A percentile compares a stretch with the other conserved stretches of the same genome.
Conservation (phyloP, 2,797 vertebrate species). For the Xenentodon cancila region DNA sequence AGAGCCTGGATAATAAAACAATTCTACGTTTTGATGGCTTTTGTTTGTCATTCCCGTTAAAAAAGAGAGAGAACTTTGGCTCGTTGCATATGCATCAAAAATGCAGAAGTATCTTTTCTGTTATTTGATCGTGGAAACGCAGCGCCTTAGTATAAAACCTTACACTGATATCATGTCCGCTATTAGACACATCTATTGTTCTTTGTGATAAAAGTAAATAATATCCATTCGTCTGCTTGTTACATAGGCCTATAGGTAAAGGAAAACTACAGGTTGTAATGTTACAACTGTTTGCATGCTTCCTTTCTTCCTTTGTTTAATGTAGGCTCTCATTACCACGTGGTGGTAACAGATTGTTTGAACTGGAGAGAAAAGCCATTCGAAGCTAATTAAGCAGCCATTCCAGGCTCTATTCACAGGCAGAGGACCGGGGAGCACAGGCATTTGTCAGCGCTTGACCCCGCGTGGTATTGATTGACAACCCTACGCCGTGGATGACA, state of each 20-base stretch:
- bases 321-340: constrained; percentile 92
- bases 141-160: background rate
- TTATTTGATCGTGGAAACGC: constrained; percentile 1
- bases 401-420: constrained; percentile 92
- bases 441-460: constrained; percentile 93
- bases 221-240: constrained; percentile 32
- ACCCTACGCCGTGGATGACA: constrained; percentile 78
- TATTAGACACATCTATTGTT: constrained; percentile 28
- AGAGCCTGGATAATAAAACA: constrained; percentile 9
- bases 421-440: constrained; percentile 89
- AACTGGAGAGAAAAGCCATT: constrained; percentile 96
- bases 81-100: constrained; percentile 11
- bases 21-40: constrained; percentile 26
- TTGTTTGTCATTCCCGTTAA: constrained; percentile 22
- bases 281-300: constrained; percentile 79
- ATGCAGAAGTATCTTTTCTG: constrained; percentile 5
- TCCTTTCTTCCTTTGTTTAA: constrained; percentile 85
- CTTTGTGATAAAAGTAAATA: constrained; percentile 52
- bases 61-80: background rate
- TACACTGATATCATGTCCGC: constrained; percentile 18
- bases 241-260: constrained; percentile 55
- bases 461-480: constrained; percentile 97
- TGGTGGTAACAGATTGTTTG: constrained; percentile 97
- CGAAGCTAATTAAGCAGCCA: constrained; percentile 96
- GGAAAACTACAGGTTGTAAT: constrained; percentile 79